Conservation (phyloP, 2,888 invertebrate genomes). For the Cephonodes hylas region DNA sequence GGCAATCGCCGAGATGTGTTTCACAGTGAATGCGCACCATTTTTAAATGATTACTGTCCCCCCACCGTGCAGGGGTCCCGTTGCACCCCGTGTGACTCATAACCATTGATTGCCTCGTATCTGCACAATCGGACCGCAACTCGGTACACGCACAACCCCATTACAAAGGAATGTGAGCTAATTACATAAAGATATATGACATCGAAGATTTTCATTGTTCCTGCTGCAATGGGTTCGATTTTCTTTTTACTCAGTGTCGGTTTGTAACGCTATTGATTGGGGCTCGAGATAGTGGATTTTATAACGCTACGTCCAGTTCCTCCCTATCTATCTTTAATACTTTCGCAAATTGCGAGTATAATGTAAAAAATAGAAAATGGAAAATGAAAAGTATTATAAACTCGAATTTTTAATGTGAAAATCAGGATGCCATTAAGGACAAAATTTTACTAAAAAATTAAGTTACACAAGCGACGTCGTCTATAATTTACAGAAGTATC, state of each 20-base stretch:
- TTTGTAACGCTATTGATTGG: conserved; percentile 37
- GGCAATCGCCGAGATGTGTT: conserved; percentile 72
- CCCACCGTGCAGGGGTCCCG: conserved; percentile 18
- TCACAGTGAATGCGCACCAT: conserved; percentile 65
- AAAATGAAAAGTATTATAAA: background rate
- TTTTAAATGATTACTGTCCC: conserved; percentile 68
- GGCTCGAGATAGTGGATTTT: background rate
- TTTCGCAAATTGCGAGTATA: background rate
- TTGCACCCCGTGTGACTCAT: conserved; percentile 39
- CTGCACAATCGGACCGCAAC: conserved; percentile 56
- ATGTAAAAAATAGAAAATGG: background rate
- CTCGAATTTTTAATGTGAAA: background rate
- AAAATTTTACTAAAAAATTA: no score
- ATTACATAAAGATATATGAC: conserved; percentile 69
- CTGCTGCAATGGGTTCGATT: conserved; percentile 34
- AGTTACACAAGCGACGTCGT: no score
- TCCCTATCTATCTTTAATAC: background rate
- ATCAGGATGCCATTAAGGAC: no score
- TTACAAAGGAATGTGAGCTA: conserved; percentile 66
- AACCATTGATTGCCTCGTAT: conserved; percentile 68
- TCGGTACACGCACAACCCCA: conserved; percentile 54
- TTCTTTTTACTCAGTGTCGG: conserved; percentile 38
- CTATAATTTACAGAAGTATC: no score
- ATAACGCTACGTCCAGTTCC: background rate
- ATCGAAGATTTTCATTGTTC: conserved; percentile 65